Evolutionary conservation across 2,797 vertebrate genomes (phyloP).

Genomic region (Chromobotia macracanthus): DNA sequence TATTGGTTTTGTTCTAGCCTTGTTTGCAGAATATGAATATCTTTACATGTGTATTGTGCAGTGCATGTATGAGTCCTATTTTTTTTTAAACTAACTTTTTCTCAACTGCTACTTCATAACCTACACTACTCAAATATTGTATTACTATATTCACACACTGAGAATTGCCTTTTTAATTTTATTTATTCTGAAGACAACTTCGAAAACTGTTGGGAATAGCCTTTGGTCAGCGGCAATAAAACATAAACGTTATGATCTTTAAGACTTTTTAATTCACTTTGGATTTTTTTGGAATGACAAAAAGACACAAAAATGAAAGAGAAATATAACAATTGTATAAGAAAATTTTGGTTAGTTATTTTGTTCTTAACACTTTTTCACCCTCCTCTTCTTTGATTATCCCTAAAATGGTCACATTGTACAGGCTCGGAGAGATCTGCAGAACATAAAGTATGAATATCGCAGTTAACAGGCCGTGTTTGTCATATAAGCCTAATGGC

Average conservation of each 20-base stretch:
- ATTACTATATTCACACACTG: not conserved
- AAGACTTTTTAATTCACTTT: too few relatives aligned
- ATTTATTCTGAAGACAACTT: too few relatives aligned
- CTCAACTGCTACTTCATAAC: not conserved
- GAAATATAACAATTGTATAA: too few relatives aligned
- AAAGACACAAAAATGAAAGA: too few relatives aligned
- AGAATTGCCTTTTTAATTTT: too few relatives aligned
- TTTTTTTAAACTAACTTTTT: not conserved
- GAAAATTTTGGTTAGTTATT: not conserved
- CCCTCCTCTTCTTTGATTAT: constrained; percentile 31
- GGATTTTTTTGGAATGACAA: too few relatives aligned
- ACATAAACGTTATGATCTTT: too few relatives aligned
- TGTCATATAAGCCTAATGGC: constrained; percentile 99
- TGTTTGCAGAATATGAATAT: not conserved
- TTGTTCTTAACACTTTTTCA: constrained; percentile 51
- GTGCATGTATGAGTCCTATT: not conserved
- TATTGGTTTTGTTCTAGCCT: not conserved
- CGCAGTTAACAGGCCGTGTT: constrained; percentile 94
- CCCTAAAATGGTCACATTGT: constrained; percentile 4
- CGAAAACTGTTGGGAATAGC: too few relatives aligned
- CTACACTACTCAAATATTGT: constrained; percentile 14
- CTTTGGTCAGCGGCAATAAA: too few relatives aligned
- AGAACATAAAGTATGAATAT: constrained; percentile 92
- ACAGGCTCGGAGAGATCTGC: constrained; percentile 86
- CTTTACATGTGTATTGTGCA: not conserved